Percentiles rank a stretch among this genome's conserved stretches.
Conservation (phyloP, 2,113 vertebrate genomes). For the Platichthys stellatus region DNA sequence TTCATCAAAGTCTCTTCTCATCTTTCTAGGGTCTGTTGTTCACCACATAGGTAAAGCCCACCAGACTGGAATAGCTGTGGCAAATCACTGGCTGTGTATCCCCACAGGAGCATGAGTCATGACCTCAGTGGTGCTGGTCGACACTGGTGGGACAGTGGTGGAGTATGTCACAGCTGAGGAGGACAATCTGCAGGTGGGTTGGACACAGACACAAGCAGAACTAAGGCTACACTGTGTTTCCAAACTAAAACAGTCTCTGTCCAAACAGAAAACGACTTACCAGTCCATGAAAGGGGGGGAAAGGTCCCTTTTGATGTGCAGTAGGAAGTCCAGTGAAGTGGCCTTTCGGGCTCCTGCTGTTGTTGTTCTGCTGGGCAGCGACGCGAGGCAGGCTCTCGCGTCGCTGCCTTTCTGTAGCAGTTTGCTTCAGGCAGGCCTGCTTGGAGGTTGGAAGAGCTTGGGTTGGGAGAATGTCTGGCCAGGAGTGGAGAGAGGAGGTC, state of each 20-base stretch:
- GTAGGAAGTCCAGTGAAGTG: no score
- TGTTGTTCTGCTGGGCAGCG: no score
- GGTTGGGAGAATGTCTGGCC: no score
- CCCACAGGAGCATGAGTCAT: conserved; percentile 86
- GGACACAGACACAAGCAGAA: background rate
- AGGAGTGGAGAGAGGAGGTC: no score
- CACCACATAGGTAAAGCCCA: conserved; percentile 33
- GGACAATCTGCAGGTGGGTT: conserved; percentile 85
- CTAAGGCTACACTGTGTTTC: background rate
- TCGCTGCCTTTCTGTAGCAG: no score
- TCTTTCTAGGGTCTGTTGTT: conserved; percentile 15
- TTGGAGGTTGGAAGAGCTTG: no score
- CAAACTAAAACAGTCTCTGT: background rate
- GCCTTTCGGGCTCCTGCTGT: no score
- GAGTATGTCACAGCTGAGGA: conserved; percentile 89
- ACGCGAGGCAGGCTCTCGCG: no score
- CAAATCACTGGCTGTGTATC: conserved; percentile 20
- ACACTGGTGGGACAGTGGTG: conserved; percentile 86
- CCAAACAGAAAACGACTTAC: no score
- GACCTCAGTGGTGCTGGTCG: conserved; percentile 91
- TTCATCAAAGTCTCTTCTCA: background rate
- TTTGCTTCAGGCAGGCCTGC: no score
- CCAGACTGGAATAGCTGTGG: conserved; percentile 32
- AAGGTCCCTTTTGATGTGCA: no score
- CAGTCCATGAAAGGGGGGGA: no score